Base-by-base conservation (phyloP, 2,113 vertebrate genomes). In the Tricholaema leucomelas region DNA sequence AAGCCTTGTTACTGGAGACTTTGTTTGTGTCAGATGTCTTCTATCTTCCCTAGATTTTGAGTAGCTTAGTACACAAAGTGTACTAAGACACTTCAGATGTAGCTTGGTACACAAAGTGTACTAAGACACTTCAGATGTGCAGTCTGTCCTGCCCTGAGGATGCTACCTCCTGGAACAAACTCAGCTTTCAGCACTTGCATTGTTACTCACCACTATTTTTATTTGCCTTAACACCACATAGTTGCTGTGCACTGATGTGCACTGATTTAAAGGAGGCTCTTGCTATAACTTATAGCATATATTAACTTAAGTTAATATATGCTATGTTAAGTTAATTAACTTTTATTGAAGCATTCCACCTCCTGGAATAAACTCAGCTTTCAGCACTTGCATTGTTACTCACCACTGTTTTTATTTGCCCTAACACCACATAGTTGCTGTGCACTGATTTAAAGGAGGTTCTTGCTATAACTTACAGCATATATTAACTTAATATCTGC, bases 171-270 rank as follows among this genome's bases (percentile, higher is more conserved):
- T 40, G 55, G 60, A 58, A 60, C 20, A 38, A 12, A n/a, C 40
- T n/a, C 9, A 7, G 27, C 23, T 91, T 64, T 79, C 4, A 15
- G 31, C 36, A 33, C 17, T 23, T 5, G 6, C 15, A 0, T 63
- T 24, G 21, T 21, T 38, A 19, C 19, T 0, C 2, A 1, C 13
- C 23, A 64, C 0, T 35, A 9, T 25, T 14, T 84, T 33, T 15
- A 21, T 67, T 60, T 40, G 50, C 12, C 19, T 5, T 42, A 38
- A 38, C 38, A 33, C 77, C 9, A 2, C 1, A 38, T 48, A 67
- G 6, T 9, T 38, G 4, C 36, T 40, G 13, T 10, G 9, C 38
- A n/a, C 38, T 13, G n/a, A n/a, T 48, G 20, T 60, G 46, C 38
- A 36, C 8, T 64, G 30, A 33, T 55, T 21, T 3, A 42, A 66